These are phyloP conservation scores for Drosophila setifemur DNA, from an alignment of 1,140 invertebrate species.

Conservation along the genomic window DNA sequence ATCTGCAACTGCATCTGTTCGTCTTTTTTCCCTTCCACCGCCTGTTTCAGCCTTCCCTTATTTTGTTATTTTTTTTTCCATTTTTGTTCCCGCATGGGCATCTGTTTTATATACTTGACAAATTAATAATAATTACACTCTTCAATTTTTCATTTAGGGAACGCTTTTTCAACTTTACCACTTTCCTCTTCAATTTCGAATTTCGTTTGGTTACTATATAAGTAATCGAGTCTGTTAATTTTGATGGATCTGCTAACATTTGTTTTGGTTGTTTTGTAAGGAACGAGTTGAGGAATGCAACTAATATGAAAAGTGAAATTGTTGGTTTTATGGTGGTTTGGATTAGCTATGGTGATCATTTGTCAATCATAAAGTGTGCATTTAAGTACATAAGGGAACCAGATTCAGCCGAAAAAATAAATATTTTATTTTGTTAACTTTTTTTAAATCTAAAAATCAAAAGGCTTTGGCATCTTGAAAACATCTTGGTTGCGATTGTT, in stretches of 20 bases:
- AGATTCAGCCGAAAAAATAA: neutral
- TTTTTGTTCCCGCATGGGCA: constrained; percentile 44
- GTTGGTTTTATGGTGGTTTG: neutral
- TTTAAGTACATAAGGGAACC: neutral
- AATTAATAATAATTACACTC: constrained; percentile 77
- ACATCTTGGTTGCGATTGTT: no score
- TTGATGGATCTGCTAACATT: constrained; percentile 64
- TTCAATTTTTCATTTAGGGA: constrained; percentile 26
- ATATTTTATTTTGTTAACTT: no score
- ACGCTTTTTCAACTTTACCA: neutral
- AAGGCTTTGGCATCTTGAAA: no score
- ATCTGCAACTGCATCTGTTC: constrained; percentile 33
- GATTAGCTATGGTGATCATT: neutral
- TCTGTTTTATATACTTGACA: constrained; percentile 80
- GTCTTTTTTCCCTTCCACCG: neutral
- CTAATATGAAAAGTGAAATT: neutral
- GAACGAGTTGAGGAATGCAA: neutral
- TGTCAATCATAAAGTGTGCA: constrained; percentile 15
- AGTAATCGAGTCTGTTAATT: constrained; percentile 26
- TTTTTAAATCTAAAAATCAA: no score
- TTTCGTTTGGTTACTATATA: constrained; percentile 9
- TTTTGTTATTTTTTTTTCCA: constrained; percentile 6
- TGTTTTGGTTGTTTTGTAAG: constrained; percentile 13
- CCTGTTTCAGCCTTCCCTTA: neutral
- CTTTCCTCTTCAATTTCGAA: neutral